phyloP scores from a whole-genome alignment of 1,140 invertebrate species.

The Melitaea cinxia region DNA sequence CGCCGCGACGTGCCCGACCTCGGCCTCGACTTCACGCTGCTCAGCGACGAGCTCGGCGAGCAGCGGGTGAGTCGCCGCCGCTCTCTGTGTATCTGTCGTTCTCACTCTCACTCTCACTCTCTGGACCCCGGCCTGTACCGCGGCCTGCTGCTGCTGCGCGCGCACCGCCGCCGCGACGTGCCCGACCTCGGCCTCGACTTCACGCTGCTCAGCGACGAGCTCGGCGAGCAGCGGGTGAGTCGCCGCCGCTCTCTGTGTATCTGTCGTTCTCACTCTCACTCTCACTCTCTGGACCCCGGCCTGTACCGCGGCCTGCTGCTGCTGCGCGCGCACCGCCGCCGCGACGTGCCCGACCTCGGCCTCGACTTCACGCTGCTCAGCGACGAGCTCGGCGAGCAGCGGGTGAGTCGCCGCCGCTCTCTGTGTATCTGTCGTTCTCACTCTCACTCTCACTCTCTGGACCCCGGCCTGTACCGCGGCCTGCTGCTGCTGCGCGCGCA shows the following conservation, averaged over 20 bases:
- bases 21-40: slow-evolving; percentile 96
- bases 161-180: slow-evolving; percentile 88
- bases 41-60: slow-evolving; percentile 95
- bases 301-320: slow-evolving; percentile 95
- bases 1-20: slow-evolving; percentile 90
- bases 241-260: too few species aligned
- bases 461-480: too few species aligned
- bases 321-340: slow-evolving; percentile 89
- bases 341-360: slow-evolving; percentile 90
- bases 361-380: slow-evolving; percentile 97
- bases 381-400: slow-evolving; percentile 94
- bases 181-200: slow-evolving; percentile 95
- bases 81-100: too few species aligned
- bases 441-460: too few species aligned
- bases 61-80: slow-evolving; percentile 83
- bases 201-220: slow-evolving; percentile 93
- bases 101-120: too few species aligned
- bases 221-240: slow-evolving; percentile 92
- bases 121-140: slow-evolving; percentile 93
- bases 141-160: slow-evolving; percentile 94
- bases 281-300: too few species aligned
- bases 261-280: too few species aligned
- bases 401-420: too few species aligned
- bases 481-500: too few species aligned
- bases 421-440: too few species aligned